Evolutionary conservation across 2,797 vertebrate species (phyloP).

Genomic region (Micrastur ruficollis): DNA sequence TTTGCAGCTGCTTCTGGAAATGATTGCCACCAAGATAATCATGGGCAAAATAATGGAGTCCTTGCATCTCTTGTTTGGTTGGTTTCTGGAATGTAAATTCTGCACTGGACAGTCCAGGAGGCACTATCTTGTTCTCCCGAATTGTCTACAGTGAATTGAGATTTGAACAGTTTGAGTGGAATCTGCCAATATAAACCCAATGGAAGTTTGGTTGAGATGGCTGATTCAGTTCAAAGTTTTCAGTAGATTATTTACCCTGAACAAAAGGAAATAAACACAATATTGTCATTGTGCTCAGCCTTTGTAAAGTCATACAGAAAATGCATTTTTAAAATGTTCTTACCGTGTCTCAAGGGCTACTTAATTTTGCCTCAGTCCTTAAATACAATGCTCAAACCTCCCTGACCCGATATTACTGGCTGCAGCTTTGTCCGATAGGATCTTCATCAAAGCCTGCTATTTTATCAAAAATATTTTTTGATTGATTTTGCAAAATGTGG

Average conservation of each 20-base stretch:
- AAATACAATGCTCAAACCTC: background rate
- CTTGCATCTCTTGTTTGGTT: background rate
- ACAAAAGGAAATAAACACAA: background rate
- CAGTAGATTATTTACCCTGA: background rate
- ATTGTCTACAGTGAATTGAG: fast-evolving
- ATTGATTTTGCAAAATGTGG: background rate
- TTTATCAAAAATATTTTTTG: background rate
- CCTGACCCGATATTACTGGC: background rate
- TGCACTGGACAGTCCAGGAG: background rate
- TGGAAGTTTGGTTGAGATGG: background rate
- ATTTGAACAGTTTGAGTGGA: background rate
- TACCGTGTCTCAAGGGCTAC: background rate
- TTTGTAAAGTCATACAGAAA: background rate
- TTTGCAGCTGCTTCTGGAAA: background rate
- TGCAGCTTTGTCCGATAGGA: background rate
- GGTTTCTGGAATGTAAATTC: background rate
- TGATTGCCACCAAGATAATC: background rate
- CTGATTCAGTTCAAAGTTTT: background rate
- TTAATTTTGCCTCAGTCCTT: background rate
- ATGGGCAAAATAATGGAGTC: background rate
- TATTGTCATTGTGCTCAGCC: background rate
- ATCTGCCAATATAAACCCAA: background rate
- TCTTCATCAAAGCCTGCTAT: background rate
- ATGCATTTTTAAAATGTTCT: background rate
- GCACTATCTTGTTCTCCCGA: background rate